Evolutionary conservation across 2,888 invertebrate species (phyloP).

Genomic region (Euzetes globulus): DNA sequence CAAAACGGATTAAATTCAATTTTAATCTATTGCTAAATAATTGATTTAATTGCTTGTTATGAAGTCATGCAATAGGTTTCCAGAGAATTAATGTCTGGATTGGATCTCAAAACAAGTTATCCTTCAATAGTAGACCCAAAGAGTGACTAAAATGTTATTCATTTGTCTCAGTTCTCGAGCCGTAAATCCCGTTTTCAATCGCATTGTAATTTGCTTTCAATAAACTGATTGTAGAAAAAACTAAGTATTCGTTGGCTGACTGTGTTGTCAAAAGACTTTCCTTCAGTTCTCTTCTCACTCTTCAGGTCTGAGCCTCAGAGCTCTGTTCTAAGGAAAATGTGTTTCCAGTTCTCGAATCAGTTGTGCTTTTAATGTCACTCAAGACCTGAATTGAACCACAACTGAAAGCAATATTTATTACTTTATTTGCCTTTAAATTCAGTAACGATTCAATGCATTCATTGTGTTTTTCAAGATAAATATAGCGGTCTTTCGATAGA

Average conservation of each 20-base stretch:
- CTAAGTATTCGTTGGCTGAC: neutral
- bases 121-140: neutral
- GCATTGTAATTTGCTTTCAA: neutral
- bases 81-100: slow-evolving; percentile 3
- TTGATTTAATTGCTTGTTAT: neutral
- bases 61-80: neutral
- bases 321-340: neutral
- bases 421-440: neutral
- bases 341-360: neutral
- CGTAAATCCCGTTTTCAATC: neutral
- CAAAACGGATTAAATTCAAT: no score
- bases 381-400: neutral
- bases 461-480: neutral
- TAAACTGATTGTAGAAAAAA: neutral
- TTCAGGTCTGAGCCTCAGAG: neutral
- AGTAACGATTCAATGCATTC: neutral
- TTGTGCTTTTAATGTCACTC: neutral
- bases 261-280: neutral
- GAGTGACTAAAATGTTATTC: neutral
- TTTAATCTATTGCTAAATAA: neutral
- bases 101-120: slow-evolving; percentile 7
- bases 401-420: slow-evolving; percentile 6
- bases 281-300: neutral
- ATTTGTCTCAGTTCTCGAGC: neutral
- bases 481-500: slow-evolving; percentile 1